phyloP scores from a whole-genome alignment of 2,797 vertebrate species.

The Euthynnus affinis region DNA sequence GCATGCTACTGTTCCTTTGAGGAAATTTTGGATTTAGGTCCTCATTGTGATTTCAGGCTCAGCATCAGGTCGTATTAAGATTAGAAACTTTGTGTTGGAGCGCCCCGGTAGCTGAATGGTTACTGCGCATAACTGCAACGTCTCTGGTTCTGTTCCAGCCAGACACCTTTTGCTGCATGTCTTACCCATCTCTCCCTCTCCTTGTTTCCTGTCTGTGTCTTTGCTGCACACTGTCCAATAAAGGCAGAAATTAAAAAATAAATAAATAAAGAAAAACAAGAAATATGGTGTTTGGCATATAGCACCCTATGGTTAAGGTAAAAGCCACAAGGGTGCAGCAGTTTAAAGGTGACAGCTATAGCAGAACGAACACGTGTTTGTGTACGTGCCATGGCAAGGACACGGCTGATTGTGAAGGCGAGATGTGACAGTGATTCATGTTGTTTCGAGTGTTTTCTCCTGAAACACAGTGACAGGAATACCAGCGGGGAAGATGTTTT shows the following conservation, averaged over 20 bases:
- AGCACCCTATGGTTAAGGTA: neutral
- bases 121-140: no score
- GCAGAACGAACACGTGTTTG: neutral
- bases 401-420: constrained; percentile 8
- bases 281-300: neutral
- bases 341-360: constrained; percentile 2
- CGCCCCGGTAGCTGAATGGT: no score
- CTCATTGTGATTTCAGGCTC: neutral
- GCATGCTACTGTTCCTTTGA: constrained; percentile 10
- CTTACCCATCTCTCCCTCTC: no score
- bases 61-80: neutral
- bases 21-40: constrained; percentile 11
- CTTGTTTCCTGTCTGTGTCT: no score
- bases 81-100: neutral
- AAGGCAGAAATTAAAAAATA: no score
- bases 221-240: no score
- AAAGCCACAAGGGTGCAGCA: neutral
- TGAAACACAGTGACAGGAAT: constrained; percentile 16
- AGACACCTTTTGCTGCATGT: no score
- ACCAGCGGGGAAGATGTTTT: constrained; percentile 12
- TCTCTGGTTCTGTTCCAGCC: no score
- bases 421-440: constrained; percentile 42
- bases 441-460: constrained; percentile 1
- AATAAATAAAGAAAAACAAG: neutral
- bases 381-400: constrained; percentile 18